Conservation (phyloP, 2,797 vertebrate species). For the Ispidina lecontei region DNA sequence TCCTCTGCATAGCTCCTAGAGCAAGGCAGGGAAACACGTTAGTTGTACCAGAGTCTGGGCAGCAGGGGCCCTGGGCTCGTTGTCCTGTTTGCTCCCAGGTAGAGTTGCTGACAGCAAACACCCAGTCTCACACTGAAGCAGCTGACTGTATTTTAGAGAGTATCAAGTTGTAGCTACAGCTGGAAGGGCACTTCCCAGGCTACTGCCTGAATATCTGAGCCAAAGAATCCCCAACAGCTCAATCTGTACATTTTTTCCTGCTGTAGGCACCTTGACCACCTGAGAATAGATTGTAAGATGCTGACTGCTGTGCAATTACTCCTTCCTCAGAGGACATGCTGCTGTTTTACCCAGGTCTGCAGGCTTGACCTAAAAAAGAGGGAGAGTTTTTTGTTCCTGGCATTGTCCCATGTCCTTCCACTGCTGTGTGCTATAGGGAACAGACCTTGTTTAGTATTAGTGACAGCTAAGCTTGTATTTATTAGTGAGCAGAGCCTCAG, state of each 20-base stretch:
- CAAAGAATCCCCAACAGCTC: background rate
- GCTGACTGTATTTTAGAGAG: background rate
- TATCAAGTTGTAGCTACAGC: background rate
- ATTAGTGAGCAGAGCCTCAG: background rate
- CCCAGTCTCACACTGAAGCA: background rate
- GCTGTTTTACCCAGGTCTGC: background rate
- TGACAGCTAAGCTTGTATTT: background rate
- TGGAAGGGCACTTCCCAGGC: background rate
- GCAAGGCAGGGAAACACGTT: background rate
- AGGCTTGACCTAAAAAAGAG: background rate
- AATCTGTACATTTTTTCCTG: background rate
- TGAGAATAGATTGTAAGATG: background rate
- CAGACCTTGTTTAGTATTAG: background rate
- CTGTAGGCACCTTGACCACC: background rate
- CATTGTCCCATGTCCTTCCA: background rate
- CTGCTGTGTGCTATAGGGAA: background rate
- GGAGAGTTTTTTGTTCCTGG: background rate
- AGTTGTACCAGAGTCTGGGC: background rate
- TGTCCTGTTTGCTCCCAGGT: background rate
- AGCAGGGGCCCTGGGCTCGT: background rate
- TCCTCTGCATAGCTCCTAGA: constrained; percentile 92
- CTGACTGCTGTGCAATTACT: background rate
- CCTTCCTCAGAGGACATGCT: fast-evolving
- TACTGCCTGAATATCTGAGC: background rate
- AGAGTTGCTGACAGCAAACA: background rate